Conservation (phyloP, 2,113 vertebrate genomes). For the Benitochromis conjunctus region DNA sequence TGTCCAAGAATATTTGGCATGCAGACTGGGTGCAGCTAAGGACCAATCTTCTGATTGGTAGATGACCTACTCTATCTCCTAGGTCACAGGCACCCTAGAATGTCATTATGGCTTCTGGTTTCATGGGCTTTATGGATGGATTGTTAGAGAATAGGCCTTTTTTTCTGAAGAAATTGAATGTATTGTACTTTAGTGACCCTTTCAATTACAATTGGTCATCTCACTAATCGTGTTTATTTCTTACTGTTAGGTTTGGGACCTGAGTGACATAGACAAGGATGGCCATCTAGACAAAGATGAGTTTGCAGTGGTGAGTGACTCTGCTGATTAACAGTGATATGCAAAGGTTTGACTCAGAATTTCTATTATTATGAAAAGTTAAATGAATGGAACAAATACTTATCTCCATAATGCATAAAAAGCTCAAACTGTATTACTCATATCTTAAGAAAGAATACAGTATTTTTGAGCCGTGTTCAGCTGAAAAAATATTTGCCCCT, state of each 20-base stretch:
- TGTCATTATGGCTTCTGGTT: not conserved
- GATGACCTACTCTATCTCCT: not conserved
- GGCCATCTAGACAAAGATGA: slow-evolving; percentile 96
- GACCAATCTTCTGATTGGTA: not conserved
- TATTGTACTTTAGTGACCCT: not conserved
- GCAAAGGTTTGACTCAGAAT: not conserved
- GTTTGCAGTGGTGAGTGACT: slow-evolving; percentile 91
- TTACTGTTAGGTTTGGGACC: slow-evolving; percentile 89
- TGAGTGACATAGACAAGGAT: slow-evolving; percentile 98
- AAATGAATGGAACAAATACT: not conserved
- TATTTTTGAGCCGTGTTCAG: not conserved
- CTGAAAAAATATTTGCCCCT: not conserved
- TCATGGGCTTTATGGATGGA: not conserved
- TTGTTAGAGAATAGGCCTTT: not conserved
- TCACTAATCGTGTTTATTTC: not conserved
- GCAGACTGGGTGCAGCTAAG: not conserved
- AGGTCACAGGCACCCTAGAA: not conserved
- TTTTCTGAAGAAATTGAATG: not conserved
- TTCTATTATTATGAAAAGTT: not conserved
- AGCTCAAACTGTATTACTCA: not conserved
- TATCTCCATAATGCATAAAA: not conserved
- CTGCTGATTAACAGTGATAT: not conserved
- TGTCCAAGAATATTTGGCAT: not conserved
- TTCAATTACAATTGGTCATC: not conserved
- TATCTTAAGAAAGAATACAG: not conserved